A percentile compares a stretch with the other conserved stretches of the same genome.
phyloP scores from a whole-genome alignment of 2,797 vertebrate genomes.

The Helicolenus hilgendorfi region DNA sequence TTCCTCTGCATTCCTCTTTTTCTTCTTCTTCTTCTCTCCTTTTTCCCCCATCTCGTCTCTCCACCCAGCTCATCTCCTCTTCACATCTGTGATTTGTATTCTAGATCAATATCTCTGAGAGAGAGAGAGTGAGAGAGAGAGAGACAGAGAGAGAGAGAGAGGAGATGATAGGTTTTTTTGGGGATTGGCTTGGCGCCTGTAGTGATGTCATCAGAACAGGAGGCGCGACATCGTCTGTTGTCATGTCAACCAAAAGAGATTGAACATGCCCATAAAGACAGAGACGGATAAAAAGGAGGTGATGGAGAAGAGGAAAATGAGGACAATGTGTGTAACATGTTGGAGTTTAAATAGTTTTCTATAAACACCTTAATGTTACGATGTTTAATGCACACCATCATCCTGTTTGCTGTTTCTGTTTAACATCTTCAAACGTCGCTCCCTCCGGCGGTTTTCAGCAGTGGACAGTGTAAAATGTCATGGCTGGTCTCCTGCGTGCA shows the following conservation, averaged over 20 bases:
- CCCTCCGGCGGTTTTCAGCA: background rate
- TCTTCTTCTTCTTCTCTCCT: background rate
- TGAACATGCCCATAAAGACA: conserved; percentile 48
- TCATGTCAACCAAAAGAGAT: conserved; percentile 85
- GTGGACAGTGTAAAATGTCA: conserved; percentile 56
- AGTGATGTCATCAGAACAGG: conserved; percentile 83
- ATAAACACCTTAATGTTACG: background rate
- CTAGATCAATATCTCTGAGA: conserved; percentile 74
- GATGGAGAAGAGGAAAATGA: conserved; percentile 13
- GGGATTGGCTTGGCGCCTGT: conserved; percentile 75
- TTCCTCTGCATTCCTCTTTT: background rate
- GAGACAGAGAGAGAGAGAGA: conserved; percentile 20
- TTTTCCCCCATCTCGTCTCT: conserved; percentile 6
- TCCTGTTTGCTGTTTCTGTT: conserved; percentile 6
- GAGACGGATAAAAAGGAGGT: conserved; percentile 7
- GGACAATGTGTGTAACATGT: background rate
- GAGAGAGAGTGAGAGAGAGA: background rate
- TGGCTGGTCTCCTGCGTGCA: conserved; percentile 18
- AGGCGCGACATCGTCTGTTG: conserved; percentile 82
- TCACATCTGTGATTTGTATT: conserved; percentile 77
- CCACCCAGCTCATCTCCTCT: conserved; percentile 35
- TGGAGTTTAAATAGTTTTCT: conserved; percentile 14
- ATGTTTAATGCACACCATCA: background rate
- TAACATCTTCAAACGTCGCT: background rate
- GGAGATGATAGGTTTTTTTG: conserved; percentile 57